Evolutionary conservation across 2,113 vertebrate genomes (phyloP).

Genomic region (Microcebus tavaratra): DNA sequence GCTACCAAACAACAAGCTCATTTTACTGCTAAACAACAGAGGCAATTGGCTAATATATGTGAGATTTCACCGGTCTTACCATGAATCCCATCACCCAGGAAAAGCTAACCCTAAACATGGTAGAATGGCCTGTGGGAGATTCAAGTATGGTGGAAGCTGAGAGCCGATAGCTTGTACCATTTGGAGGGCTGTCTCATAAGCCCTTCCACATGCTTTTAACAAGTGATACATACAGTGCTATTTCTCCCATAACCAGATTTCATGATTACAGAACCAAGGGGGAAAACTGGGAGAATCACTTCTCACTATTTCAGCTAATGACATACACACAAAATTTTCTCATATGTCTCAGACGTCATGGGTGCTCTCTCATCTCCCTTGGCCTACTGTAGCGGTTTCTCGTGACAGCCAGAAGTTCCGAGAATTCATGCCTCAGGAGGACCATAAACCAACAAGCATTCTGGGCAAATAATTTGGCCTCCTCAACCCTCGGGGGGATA

Average conservation of each 20-base stretch:
- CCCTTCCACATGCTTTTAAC: not conserved
- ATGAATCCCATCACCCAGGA: not conserved
- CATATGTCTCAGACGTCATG: not conserved
- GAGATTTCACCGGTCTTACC: not conserved
- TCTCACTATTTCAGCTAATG: not conserved
- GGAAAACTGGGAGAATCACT: not conserved
- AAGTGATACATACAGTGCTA: not conserved
- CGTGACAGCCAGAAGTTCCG: not conserved
- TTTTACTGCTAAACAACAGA: not conserved
- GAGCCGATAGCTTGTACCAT: not conserved
- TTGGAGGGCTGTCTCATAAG: not conserved
- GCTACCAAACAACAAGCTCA: not conserved
- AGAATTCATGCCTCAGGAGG: not conserved
- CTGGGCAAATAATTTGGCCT: not conserved
- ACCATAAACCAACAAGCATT: not conserved
- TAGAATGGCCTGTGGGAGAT: not conserved
- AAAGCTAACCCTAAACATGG: not conserved
- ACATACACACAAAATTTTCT: not conserved
- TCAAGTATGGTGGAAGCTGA: not conserved
- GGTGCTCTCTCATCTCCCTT: not conserved
- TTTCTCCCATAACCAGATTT: not conserved
- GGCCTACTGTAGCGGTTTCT: not conserved
- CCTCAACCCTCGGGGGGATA: not conserved
- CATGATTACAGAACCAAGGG: not conserved
- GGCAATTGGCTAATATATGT: not conserved